A percentile compares a stretch with the other conserved stretches of the same genome.
phyloP scores from a whole-genome alignment of 2,113 vertebrate species.

The Caranx ignobilis region DNA sequence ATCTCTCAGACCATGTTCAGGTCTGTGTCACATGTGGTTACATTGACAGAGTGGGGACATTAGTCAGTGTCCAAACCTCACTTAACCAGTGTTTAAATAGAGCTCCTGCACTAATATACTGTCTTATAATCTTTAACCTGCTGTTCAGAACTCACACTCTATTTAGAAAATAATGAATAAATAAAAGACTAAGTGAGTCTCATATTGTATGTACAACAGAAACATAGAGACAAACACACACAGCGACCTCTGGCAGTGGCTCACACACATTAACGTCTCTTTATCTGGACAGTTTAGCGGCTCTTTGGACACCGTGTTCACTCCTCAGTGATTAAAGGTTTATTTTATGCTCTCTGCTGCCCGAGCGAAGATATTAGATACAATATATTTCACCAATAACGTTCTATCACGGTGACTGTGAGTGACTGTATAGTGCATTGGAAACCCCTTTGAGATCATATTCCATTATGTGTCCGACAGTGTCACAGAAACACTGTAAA shows the following conservation, averaged over 20 bases:
- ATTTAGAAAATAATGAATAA: neutral
- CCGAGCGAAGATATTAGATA: conserved; percentile 38
- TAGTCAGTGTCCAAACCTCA: no score
- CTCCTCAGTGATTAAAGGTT: conserved; percentile 50
- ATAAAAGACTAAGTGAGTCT: neutral
- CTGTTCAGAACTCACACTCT: neutral
- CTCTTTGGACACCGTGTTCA: conserved; percentile 48
- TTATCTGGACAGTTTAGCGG: conserved; percentile 35
- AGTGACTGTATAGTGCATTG: conserved; percentile 27
- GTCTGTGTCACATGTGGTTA: no score
- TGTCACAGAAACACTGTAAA: conserved; percentile 45
- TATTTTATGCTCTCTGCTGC: conserved; percentile 55
- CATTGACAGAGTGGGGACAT: no score
- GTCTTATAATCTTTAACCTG: neutral
- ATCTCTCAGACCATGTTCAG: no score
- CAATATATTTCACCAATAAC: conserved; percentile 45
- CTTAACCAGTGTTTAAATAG: no score
- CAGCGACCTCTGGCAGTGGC: neutral
- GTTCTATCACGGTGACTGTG: conserved; percentile 20
- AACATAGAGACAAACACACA: neutral
- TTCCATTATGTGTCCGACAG: conserved; percentile 40
- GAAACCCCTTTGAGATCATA: conserved; percentile 42
- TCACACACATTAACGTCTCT: neutral
- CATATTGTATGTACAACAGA: neutral
- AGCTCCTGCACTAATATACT: no score